A percentile compares a stretch with the other conserved stretches of the same genome.
Conservation (phyloP, 35 echinoderm and acorn worm species). For the Hemicentrotus pulcherrimus region DNA sequence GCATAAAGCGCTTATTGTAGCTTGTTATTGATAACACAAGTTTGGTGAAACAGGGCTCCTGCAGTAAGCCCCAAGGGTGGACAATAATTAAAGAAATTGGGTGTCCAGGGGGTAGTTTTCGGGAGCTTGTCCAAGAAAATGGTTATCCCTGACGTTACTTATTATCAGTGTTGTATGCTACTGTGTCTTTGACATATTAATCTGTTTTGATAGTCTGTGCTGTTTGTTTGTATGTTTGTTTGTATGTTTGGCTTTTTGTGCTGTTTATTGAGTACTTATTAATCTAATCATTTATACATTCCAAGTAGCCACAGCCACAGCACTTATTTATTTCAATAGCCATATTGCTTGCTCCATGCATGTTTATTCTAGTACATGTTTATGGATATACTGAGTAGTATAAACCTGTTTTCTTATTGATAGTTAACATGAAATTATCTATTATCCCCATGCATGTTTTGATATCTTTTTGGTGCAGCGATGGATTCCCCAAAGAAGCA, state of each 20-base stretch:
- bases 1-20: too few species aligned
- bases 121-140: background rate
- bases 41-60: too few species aligned
- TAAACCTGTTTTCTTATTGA: too few species aligned
- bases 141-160: background rate
- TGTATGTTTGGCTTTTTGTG: background rate
- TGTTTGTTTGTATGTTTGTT: background rate
- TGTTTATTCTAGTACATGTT: background rate
- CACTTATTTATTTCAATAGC: background rate
- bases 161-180: background rate
- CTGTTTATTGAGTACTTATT: too few species aligned
- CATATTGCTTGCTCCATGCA: constrained; percentile 1
- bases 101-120: too few species aligned
- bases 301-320: background rate
- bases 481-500: background rate
- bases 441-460: too few species aligned
- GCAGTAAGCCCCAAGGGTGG: too few species aligned
- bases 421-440: too few species aligned
- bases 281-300: background rate
- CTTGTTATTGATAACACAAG: too few species aligned
- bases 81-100: too few species aligned
- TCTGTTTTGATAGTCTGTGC: background rate
- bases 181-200: background rate
- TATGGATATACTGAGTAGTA: too few species aligned
- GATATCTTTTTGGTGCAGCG: too few species aligned